These are phyloP conservation scores for Saimiri boliviensis DNA, from an alignment of 2,113 vertebrate species.

Conservation along the genomic window DNA sequence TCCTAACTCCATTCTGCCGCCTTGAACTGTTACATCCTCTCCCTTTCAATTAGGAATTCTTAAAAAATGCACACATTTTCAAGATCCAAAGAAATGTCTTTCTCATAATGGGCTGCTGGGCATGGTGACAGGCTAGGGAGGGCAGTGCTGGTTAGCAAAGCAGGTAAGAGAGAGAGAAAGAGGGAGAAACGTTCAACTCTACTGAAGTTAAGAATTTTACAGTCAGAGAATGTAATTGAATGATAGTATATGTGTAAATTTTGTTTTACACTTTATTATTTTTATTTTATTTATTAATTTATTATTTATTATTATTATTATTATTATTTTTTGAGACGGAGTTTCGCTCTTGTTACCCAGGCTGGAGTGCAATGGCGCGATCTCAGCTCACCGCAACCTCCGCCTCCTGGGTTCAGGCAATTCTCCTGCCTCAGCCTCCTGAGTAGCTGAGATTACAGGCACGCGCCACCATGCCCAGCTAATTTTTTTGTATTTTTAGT, in stretches of 20 bases:
- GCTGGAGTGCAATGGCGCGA: too few relatives aligned
- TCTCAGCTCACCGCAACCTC: too few relatives aligned
- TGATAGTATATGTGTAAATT: neutral
- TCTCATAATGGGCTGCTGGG: neutral
- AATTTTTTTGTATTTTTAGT: too few relatives aligned
- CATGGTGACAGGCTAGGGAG: neutral
- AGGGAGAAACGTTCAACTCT: neutral
- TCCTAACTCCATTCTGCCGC: neutral
- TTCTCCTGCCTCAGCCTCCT: too few relatives aligned
- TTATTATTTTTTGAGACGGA: too few relatives aligned
- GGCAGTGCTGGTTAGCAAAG: neutral
- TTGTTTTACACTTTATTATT: neutral
- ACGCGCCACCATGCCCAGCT: too few relatives aligned
- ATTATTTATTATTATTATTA: too few relatives aligned
- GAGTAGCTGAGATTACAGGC: too few relatives aligned
- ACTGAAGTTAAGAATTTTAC: neutral
- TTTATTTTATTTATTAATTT: too few relatives aligned
- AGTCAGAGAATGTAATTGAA: neutral
- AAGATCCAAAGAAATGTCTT: neutral
- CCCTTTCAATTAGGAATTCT: neutral
- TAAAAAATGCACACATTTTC: neutral
- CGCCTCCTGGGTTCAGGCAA: too few relatives aligned
- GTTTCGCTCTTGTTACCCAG: too few relatives aligned
- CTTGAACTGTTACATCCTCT: neutral
- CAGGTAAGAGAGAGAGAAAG: neutral